phyloP scores from a whole-genome alignment of 2,797 vertebrate species.

The Antrozous pallidus region DNA sequence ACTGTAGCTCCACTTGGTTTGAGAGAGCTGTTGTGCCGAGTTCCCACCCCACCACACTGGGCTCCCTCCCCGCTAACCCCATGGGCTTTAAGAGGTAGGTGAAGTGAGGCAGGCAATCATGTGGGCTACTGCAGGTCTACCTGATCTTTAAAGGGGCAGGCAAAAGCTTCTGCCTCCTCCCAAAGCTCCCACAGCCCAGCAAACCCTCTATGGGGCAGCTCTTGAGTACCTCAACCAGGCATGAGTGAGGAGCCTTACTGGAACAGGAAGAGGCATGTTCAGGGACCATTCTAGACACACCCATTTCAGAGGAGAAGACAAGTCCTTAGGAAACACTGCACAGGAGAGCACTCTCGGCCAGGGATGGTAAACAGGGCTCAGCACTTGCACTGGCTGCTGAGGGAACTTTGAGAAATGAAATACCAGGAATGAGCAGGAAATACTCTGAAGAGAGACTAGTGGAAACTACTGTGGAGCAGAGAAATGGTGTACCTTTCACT shows the following conservation, averaged over 20 bases:
- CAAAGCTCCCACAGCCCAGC: neutral
- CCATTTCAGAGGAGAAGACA: neutral
- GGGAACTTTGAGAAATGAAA: neutral
- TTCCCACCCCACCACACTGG: neutral
- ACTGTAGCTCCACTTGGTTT: neutral
- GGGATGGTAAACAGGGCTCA: neutral
- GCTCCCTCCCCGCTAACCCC: neutral
- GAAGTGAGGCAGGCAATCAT: constrained; percentile 35
- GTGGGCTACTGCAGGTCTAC: neutral
- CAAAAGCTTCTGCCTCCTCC: neutral
- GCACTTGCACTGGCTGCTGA: neutral
- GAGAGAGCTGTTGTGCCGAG: neutral
- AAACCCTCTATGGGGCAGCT: neutral
- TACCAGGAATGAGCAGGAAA: neutral
- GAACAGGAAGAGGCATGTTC: neutral
- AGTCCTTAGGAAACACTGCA: neutral
- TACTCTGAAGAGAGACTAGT: neutral
- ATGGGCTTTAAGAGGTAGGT: constrained; percentile 65
- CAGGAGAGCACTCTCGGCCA: constrained; percentile 16
- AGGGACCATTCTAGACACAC: neutral
- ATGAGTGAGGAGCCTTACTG: neutral
- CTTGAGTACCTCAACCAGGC: neutral
- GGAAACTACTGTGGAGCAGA: neutral
- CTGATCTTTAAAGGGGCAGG: neutral
- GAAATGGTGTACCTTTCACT: neutral